Evolutionary conservation across 2,797 vertebrate species (phyloP), one percentile per base, ranked within the genome.

Genomic region (Karalla daura): DNA sequence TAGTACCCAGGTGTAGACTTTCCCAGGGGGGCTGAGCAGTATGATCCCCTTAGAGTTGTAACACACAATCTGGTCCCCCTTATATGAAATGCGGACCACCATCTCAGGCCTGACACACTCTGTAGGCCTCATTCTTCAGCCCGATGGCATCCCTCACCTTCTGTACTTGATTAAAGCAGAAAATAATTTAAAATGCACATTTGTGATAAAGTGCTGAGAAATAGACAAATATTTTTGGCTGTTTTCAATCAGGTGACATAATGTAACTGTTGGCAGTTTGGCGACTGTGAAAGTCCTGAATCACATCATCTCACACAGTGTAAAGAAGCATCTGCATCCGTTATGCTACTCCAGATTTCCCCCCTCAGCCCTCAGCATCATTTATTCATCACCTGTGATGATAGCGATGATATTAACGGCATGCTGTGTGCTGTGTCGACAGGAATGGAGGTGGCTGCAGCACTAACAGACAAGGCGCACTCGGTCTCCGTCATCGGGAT

Each of bases 361-460:
- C 5, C 14, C 41, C 32, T 39, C 12, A 0, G 18, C 40, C 41
- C 4, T 20, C 35, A 30, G 11, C 20, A n/a, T 21, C 1, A 36
- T 23, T 35, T 24, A n/a, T 46, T 20, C 25, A 61, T 47, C 17
- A 24, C 20, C 7, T 17, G 3, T 3, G 5, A 24, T 8, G 12
- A n/a, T n/a, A n/a, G n/a, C n/a, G n/a, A n/a, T n/a, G 12, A n/a
- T 25, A 25, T 56, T 47, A 40, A 13, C n/a, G 37, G 4, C 2
- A n/a, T 51, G 15, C 45, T 52, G 32, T 68, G 25, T 45, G 46
- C n/a, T 61, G 50, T 53, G 25, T 54, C 37, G 20, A 24, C 85
- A 99, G 98, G 97, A 58, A 99, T 99, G 98, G 98, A 99, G 81
- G 97, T 98, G 74, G 97, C 97, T 0, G 96, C 97, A 32, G 98